Evolutionary conservation across 2,113 vertebrate species (phyloP).

Genomic region (Gopherus flavomarginatus): DNA sequence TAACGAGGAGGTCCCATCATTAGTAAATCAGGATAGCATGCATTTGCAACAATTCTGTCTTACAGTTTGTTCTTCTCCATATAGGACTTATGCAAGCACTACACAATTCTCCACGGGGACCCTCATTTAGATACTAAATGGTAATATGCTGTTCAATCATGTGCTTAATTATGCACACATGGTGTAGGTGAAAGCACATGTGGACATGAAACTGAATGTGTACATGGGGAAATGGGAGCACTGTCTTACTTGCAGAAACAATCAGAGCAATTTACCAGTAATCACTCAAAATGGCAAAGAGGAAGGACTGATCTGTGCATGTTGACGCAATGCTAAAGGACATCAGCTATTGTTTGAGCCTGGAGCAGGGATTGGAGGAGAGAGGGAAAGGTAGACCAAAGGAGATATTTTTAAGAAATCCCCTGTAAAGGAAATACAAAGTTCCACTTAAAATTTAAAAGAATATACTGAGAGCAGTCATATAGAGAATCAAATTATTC

Average conservation of each 20-base stretch:
- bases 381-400: neutral
- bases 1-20: neutral
- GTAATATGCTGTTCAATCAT: neutral
- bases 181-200: neutral
- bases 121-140: neutral
- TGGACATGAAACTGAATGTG: neutral
- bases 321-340: neutral
- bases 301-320: fast-evolving
- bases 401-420: neutral
- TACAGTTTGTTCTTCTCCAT: neutral
- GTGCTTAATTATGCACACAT: neutral
- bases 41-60: neutral
- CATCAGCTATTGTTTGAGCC: constrained; percentile 27
- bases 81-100: neutral
- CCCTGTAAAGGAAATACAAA: neutral
- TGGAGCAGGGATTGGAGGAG: constrained; percentile 12
- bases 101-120: neutral
- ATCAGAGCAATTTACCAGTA: constrained; percentile 48
- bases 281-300: neutral
- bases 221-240: neutral
- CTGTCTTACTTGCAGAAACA: constrained; percentile 22
- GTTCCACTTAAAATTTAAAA: neutral
- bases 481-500: neutral
- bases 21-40: neutral
- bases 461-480: neutral